A percentile compares a stretch with the other conserved stretches of the same genome.
phyloP scores from a whole-genome alignment of 2,888 invertebrate species.

The Habrosyne pyritoides region DNA sequence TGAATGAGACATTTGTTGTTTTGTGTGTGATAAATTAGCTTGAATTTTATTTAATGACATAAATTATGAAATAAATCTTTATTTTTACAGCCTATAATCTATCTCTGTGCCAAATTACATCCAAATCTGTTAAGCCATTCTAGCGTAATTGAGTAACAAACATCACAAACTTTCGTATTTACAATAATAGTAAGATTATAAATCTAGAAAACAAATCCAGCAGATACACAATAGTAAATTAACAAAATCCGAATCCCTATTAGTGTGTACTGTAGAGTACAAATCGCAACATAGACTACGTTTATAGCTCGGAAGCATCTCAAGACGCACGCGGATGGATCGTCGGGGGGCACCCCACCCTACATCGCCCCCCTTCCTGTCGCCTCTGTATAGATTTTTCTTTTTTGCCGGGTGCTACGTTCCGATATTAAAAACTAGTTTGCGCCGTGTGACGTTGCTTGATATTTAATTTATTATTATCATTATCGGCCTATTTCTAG shows the following conservation, averaged over 20 bases:
- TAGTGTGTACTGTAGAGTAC: neutral
- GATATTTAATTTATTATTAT: constrained; percentile 1
- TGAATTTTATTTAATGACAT: too few relatives aligned
- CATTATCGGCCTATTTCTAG: neutral
- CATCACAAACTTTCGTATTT: too few relatives aligned
- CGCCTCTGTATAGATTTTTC: constrained; percentile 69
- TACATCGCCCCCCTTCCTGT: constrained; percentile 41
- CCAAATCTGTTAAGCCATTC: too few relatives aligned
- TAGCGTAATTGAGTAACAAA: too few relatives aligned
- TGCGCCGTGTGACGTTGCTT: constrained; percentile 20
- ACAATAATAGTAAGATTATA: too few relatives aligned
- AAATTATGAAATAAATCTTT: too few relatives aligned
- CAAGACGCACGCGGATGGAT: constrained; percentile 38
- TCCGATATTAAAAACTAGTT: constrained; percentile 67
- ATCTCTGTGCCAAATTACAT: too few relatives aligned
- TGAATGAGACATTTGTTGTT: too few relatives aligned
- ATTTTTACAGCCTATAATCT: too few relatives aligned
- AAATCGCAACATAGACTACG: constrained; percentile 1
- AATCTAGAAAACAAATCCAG: too few relatives aligned
- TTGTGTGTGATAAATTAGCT: too few relatives aligned
- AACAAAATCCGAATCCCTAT: neutral
- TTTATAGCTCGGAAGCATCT: constrained; percentile 13
- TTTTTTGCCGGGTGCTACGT: constrained; percentile 59
- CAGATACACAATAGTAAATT: neutral
- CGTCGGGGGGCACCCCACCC: constrained; percentile 29